Base-by-base conservation (phyloP, 2,797 vertebrate genomes). In the Lepus oiostolus region DNA sequence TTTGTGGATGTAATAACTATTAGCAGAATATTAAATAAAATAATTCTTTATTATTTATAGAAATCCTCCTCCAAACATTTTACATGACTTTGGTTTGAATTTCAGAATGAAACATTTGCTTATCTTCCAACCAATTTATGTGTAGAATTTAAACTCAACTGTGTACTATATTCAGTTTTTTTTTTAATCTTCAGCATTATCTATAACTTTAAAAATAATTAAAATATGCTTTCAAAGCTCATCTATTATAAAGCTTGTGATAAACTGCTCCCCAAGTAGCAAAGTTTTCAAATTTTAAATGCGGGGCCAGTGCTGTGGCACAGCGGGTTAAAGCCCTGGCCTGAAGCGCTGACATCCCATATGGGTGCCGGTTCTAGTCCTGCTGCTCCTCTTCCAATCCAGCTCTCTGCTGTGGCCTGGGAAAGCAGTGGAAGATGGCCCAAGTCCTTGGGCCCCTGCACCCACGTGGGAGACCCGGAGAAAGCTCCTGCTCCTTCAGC, bases 151-250 rank as follows among this genome's bases (percentile, higher is more conserved):
- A 63, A 76, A 80, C 75, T 77, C 11, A 58, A 9, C 50, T 60
- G 42, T 60, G 11, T 47, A 58, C 54, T 58, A 19, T 58, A n/a
- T 84, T 50, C 71, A 2, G 83, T 89, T 88, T 89, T 88, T 88
- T 24, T 83, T 85, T 38, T 94, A 70, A 90, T 87, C n/a, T 88
- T 68, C 38, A 93, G 63, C 82, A 85, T 93, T 52, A 63, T 28
- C 30, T 14, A 3, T 62, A 52, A 70, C 26, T 70, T 93, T 90
- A 38, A 82, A 93, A 80, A 17, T 83, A 86, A 84, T 83, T 77
- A 14, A 84, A 94, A 71, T 74, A 13, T 10, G 5, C 28, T 83
- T 86, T 83, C 26, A 92, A 24, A 67, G 42, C 7, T 93, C 63
- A 86, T 8, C 22, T 83, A 28, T n/a, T 85, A 67, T 85, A 71